phyloP scores from a whole-genome alignment of 2,797 vertebrate species.

The Otolemur crassicaudatus region DNA sequence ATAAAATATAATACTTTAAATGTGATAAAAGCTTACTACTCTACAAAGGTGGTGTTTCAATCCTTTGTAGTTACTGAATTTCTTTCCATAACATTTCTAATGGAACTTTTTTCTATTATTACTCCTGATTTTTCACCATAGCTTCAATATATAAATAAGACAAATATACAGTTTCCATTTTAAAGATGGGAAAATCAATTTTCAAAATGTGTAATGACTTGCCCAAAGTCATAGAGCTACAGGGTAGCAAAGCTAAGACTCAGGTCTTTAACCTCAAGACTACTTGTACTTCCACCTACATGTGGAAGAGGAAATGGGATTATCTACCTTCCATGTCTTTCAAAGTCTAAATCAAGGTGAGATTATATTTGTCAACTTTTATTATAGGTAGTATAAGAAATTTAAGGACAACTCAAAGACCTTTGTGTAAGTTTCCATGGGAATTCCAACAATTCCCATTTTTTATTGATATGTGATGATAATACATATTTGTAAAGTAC shows the following conservation, averaged over 20 bases:
- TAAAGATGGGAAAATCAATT: background rate
- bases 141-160: background rate
- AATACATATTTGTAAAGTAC: background rate
- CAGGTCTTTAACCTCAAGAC: background rate
- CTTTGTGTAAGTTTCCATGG: slow-evolving; percentile 43
- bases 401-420: background rate
- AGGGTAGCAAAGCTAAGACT: background rate
- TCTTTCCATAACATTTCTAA: background rate
- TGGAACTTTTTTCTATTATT: background rate
- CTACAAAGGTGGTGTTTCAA: background rate
- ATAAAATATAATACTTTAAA: slow-evolving; percentile 8
- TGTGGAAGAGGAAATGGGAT: background rate
- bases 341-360: background rate
- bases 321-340: background rate
- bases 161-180: background rate
- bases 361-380: slow-evolving; percentile 47
- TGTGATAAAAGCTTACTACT: background rate
- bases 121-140: background rate
- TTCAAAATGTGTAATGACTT: background rate
- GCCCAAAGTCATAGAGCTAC: background rate
- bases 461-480: background rate
- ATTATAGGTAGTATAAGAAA: slow-evolving; percentile 38
- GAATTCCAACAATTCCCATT: background rate
- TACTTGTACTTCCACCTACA: background rate
- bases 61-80: background rate